Base-by-base conservation (phyloP, 2,797 vertebrate species). In the Tapera naevia region DNA sequence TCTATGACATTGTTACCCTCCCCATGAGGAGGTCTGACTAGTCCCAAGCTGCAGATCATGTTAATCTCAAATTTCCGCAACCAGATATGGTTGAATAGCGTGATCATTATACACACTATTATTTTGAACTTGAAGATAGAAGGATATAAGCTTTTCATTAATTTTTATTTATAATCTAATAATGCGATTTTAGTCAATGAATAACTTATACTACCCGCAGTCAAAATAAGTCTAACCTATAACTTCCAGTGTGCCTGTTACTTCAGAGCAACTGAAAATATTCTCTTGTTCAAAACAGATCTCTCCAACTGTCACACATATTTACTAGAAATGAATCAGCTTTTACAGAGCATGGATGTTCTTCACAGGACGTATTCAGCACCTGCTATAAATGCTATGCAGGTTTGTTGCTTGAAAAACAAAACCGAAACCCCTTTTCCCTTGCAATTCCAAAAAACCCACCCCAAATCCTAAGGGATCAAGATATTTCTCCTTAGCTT, bases 361-460 rank as follows among this genome's bases (percentile, higher is more conserved):
- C 98, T 99, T 80, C 99, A 99, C 85, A 98, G 99, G 57, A 99
- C 99, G 0, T 99, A 98, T n/a, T 99, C 99, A 4, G 99, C 99
- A 0, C 99, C 99, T 6, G 98, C 99, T 39, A 99, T 99, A 98
- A 99, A 99, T 45, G 98, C 98, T 73, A 98, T 99, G 92, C 99
- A 99, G 99, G 99, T 99, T 85, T 95, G 98, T 96, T 93, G n/a
- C 71, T 87, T 57, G 51, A 66, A 88, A 85, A 78, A 21, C 27
- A 53, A 80, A 83, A 46, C 11, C 4, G 43, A 67, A 71, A 78
- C 27, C 7, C 10, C 1, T 32, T 89, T 86, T 69, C 65, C 69
- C 30, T 65, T 86, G 11, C 19, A 74, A 33, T 86, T 92, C 5
- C 19, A n/a, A 65, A 48, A 88, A 60, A 58, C 0, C 22, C 57